Percentiles rank a stretch among this genome's conserved stretches.
Conservation (phyloP, 2,797 vertebrate genomes). For the Babyrousa celebensis region DNA sequence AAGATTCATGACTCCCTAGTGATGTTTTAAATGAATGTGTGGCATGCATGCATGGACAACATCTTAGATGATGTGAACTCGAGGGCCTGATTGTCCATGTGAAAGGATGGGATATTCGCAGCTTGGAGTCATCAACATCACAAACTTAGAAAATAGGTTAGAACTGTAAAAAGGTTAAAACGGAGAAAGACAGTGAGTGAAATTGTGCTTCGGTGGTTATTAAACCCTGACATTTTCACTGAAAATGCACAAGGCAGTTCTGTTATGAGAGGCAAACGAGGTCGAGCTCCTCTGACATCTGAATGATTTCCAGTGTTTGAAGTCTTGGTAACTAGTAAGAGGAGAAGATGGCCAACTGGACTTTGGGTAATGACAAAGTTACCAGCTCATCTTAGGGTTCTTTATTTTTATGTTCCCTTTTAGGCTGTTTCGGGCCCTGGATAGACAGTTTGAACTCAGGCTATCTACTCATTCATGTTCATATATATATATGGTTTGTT, state of each 20-base stretch:
- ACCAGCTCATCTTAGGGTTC: neutral
- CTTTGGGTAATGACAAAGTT: neutral
- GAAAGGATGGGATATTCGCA: neutral
- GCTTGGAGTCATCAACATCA: neutral
- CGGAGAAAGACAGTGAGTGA: neutral
- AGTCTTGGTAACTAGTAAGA: neutral
- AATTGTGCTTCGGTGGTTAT: neutral
- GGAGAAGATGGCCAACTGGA: neutral
- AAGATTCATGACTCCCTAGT: neutral
- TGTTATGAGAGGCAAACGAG: neutral
- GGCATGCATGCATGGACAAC: neutral
- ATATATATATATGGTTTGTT: too few relatives aligned
- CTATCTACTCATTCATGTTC: neutral
- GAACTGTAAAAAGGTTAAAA: neutral
- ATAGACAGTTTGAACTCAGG: neutral
- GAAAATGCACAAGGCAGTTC: neutral
- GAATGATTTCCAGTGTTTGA: constrained; percentile 2
- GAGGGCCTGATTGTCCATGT: neutral
- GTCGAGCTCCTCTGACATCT: neutral
- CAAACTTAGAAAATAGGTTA: neutral
- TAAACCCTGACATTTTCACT: neutral
- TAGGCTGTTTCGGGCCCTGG: neutral
- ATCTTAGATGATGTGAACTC: neutral
- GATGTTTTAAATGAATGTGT: neutral
- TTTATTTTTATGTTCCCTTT: neutral